These are phyloP conservation scores for Pinctada fucata DNA, from an alignment of 2,888 invertebrate species.

Conservation along the genomic window DNA sequence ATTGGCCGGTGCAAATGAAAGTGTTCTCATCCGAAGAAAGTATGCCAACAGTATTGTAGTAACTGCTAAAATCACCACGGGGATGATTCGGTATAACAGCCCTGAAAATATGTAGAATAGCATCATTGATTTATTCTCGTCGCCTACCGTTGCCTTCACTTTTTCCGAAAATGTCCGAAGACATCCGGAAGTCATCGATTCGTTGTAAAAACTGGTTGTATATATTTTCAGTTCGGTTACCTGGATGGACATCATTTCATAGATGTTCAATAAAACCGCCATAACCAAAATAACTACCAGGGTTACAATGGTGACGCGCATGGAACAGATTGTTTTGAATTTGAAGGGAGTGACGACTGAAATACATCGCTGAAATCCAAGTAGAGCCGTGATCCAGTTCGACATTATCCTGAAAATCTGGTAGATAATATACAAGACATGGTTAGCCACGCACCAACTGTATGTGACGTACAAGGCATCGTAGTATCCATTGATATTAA, in stretches of 20 bases:
- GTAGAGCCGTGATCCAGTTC: conserved; percentile 48
- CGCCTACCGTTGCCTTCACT: not conserved
- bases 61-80: conserved; percentile 4
- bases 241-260: conserved; percentile 10
- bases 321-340: conserved; percentile 19
- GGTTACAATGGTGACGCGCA: conserved; percentile 5
- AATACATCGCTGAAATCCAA: conserved; percentile 45
- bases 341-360: conserved; percentile 24
- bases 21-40: not conserved
- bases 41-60: conserved; percentile 2
- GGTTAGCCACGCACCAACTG: conserved; percentile 28
- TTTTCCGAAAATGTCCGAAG: not conserved
- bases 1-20: not conserved
- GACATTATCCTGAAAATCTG: conserved; percentile 47
- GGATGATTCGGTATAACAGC: conserved; percentile 4
- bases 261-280: conserved; percentile 3
- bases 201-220: not conserved
- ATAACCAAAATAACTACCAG: conserved; percentile 1
- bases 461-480: conserved; percentile 15
- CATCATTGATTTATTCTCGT: conserved; percentile 17
- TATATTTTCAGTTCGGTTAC: conserved; percentile 9
- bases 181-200: conserved; percentile 9
- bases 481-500: conserved; percentile 32
- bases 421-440: conserved; percentile 20
- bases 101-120: conserved; percentile 18